These are phyloP conservation scores for Pholis gunnellus DNA, from an alignment of 2,113 vertebrate species.

Conservation along the genomic window DNA sequence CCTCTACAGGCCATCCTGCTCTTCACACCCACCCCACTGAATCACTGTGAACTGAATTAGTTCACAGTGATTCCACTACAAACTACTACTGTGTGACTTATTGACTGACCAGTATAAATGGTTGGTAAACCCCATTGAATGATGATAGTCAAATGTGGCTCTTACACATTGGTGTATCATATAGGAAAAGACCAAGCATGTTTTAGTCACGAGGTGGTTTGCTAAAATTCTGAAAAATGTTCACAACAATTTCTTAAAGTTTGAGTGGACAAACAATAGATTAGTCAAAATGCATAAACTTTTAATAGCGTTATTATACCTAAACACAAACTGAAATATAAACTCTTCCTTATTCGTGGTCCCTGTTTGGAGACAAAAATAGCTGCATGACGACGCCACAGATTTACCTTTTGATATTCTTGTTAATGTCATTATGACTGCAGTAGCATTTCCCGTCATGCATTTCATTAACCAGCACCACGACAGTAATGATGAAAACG, in stretches of 20 bases:
- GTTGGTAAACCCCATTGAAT: neutral
- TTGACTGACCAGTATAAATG: neutral
- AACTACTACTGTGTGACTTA: neutral
- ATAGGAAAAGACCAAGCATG: neutral
- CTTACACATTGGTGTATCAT: neutral
- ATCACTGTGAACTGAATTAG: neutral
- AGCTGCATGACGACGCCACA: neutral
- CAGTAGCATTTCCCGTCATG: conserved; percentile 1
- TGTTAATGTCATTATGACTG: neutral
- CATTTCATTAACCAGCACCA: neutral
- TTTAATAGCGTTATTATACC: neutral
- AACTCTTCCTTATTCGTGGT: neutral
- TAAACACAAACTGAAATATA: neutral
- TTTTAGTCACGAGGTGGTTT: neutral
- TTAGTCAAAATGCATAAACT: too few relatives aligned
- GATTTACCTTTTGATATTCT: neutral
- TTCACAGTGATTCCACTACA: neutral
- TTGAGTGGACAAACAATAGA: neutral
- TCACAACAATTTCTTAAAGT: neutral
- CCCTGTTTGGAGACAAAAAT: neutral
- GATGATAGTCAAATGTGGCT: neutral
- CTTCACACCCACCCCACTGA: neutral
- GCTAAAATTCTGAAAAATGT: neutral
- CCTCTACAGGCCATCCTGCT: neutral
- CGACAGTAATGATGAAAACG: neutral